Conservation (phyloP, 2,888 invertebrate genomes). For the Mycogona germanica region DNA sequence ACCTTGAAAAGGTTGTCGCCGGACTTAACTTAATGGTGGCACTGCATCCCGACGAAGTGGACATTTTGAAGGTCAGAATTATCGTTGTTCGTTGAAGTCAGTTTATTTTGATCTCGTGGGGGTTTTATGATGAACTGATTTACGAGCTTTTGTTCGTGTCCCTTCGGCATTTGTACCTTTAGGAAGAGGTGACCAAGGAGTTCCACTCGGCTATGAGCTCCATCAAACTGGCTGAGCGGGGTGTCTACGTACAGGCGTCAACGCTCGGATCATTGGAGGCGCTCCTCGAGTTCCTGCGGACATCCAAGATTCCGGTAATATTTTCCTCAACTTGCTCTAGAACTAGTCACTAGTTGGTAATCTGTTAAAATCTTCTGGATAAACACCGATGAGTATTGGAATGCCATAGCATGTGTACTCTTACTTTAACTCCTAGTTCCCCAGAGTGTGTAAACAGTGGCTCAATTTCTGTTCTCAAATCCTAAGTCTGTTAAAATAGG, state of each 20-base stretch:
- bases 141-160: neutral
- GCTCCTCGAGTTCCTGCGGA: conserved; percentile 76
- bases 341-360: no score
- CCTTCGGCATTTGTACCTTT: conserved; percentile 14
- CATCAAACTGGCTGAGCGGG: conserved; percentile 80
- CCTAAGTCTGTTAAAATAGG: no score
- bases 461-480: no score
- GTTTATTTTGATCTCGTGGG: no score
- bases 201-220: conserved; percentile 78
- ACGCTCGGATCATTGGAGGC: conserved; percentile 99
- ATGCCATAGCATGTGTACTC: no score
- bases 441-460: no score
- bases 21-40: conserved; percentile 85
- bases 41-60: conserved; percentile 85
- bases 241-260: conserved; percentile 98
- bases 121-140: conserved; percentile 13
- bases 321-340: no score
- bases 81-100: no score
- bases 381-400: no score
- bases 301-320: conserved; percentile 88
- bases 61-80: conserved; percentile 46
- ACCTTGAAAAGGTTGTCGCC: conserved; percentile 94
- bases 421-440: no score
- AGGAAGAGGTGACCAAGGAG: conserved; percentile 76
- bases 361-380: no score